Evolutionary conservation across 2,888 invertebrate genomes (phyloP).

Genomic region (Leptopterna dolabrata): DNA sequence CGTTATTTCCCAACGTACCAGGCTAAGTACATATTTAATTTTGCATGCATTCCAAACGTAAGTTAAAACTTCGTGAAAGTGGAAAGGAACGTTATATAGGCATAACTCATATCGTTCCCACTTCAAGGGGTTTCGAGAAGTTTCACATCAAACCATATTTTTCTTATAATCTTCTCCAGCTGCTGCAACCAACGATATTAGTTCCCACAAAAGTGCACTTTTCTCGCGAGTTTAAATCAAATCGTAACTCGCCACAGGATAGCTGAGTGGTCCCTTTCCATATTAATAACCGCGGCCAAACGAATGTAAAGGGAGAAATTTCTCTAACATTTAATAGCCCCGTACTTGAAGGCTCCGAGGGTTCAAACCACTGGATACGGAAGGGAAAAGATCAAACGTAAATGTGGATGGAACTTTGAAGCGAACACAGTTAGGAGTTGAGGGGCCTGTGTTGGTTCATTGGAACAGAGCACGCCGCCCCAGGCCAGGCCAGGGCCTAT

Average conservation of each 20-base stretch:
- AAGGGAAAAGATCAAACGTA: slow-evolving; percentile 38
- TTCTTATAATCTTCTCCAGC: not conserved
- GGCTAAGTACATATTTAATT: no score
- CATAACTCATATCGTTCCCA: no score
- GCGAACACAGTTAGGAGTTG: not conserved
- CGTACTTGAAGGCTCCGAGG: not conserved
- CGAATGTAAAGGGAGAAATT: not conserved
- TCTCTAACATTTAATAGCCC: not conserved
- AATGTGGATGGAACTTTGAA: slow-evolving; percentile 25
- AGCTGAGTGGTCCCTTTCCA: not conserved
- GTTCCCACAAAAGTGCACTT: not conserved
- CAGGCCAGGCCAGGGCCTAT: not conserved
- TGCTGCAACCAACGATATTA: not conserved
- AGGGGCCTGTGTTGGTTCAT: slow-evolving; percentile 30
- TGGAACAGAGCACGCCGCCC: not conserved
- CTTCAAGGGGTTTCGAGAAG: not conserved
- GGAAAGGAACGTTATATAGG: no score
- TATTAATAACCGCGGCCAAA: not conserved
- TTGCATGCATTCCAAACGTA: no score
- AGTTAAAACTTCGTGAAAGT: no score
- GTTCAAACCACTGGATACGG: slow-evolving; percentile 23
- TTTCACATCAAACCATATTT: not conserved
- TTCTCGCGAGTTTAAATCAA: not conserved
- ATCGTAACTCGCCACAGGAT: not conserved
- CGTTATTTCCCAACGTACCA: no score